Conservation (phyloP, 2,888 invertebrate species). For the Yponomeuta sedellus region DNA sequence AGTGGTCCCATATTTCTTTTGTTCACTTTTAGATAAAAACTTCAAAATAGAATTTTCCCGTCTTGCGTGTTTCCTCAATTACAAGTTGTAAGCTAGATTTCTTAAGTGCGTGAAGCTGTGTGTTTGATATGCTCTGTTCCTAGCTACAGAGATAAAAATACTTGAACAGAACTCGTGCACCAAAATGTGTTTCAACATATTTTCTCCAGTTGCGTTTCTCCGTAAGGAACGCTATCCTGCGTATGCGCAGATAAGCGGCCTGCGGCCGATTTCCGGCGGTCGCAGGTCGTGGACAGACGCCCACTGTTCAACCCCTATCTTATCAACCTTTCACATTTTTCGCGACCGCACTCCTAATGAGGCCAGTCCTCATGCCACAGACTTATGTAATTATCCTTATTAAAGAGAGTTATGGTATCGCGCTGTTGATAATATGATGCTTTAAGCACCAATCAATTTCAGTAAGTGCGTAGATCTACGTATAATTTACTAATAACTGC, state of each 20-base stretch:
- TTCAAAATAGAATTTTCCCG: too few relatives aligned
- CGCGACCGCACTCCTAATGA: constrained; percentile 60
- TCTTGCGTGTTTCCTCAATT: too few relatives aligned
- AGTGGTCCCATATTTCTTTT: too few relatives aligned
- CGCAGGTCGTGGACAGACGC: constrained; percentile 10
- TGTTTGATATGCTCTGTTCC: too few relatives aligned
- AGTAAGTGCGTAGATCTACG: too few relatives aligned
- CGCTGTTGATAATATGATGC: neutral
- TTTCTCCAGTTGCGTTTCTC: neutral
- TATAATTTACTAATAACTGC: too few relatives aligned
- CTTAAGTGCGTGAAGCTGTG: too few relatives aligned
- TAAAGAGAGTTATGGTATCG: neutral
- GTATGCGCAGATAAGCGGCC: neutral
- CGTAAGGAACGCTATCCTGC: constrained; percentile 8
- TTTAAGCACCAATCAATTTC: neutral
- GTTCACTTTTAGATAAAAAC: too few relatives aligned
- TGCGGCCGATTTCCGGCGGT: constrained; percentile 15
- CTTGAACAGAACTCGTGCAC: too few relatives aligned
- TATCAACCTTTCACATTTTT: constrained; percentile 66
- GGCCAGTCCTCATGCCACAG: constrained; percentile 42
- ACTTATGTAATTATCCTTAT: constrained; percentile 34
- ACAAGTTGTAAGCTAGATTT: too few relatives aligned
- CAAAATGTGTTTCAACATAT: neutral
- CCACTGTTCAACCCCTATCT: constrained; percentile 46
- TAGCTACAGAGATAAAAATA: too few relatives aligned